Evolutionary conservation across 2,113 vertebrate species (phyloP).

Genomic region (Seriola dumerili): DNA sequence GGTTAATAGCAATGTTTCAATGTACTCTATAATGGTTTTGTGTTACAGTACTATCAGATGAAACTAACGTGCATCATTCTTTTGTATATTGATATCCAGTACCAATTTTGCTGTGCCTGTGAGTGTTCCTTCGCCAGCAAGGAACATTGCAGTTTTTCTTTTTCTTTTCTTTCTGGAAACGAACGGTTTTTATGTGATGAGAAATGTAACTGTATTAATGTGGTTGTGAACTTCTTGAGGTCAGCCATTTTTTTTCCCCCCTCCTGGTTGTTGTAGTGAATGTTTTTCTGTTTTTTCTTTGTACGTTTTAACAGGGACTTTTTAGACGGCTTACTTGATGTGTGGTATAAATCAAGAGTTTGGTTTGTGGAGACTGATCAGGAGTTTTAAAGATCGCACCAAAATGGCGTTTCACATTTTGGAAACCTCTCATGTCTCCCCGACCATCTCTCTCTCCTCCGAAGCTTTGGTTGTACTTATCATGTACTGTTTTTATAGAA

Average conservation of each 20-base stretch:
- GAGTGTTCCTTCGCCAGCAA: conserved; percentile 64
- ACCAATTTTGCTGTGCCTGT: conserved; percentile 84
- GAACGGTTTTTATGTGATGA: conserved; percentile 82
- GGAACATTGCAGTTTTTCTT: conserved; percentile 74
- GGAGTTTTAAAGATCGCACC: conserved; percentile 69
- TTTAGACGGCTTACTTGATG: conserved; percentile 80
- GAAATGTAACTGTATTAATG: conserved; percentile 85
- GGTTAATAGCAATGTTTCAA: conserved; percentile 86
- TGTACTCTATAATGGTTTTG: conserved; percentile 89
- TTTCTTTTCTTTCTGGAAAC: conserved; percentile 62
- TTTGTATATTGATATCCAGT: conserved; percentile 86
- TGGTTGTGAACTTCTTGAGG: conserved; percentile 87
- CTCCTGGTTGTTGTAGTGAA: conserved; percentile 82
- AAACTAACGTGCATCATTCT: conserved; percentile 85
- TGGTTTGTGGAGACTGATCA: conserved; percentile 75
- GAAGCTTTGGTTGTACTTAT: conserved; percentile 82
- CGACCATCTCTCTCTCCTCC: conserved; percentile 64
- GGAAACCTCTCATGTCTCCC: conserved; percentile 67
- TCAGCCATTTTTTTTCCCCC: conserved; percentile 74
- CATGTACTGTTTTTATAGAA: conserved; percentile 76
- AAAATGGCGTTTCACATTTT: conserved; percentile 59
- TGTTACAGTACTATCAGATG: conserved; percentile 87
- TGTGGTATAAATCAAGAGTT: conserved; percentile 77
- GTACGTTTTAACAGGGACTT: conserved; percentile 82
- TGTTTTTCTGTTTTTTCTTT: conserved; percentile 74